Evolutionary conservation across 1,140 invertebrate species (phyloP).

Genomic region (Heterodera schachtii): DNA sequence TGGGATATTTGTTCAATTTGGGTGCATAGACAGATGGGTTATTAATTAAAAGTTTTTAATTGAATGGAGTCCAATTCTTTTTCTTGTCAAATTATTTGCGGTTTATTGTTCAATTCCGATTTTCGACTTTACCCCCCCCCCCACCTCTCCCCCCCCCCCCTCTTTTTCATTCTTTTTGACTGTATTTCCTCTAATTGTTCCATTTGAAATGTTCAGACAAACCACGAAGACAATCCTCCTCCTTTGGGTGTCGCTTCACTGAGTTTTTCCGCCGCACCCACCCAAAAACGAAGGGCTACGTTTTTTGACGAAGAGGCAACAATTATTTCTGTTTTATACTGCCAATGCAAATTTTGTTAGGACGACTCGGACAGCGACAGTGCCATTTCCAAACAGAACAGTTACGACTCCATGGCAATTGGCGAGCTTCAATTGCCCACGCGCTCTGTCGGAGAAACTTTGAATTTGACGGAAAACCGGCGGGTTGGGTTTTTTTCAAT

Average conservation of each 20-base stretch:
- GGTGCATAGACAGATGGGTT: background rate
- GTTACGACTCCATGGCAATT: background rate
- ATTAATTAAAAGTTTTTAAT: too few species aligned
- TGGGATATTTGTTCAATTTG: background rate
- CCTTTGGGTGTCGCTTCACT: background rate
- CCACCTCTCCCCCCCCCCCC: too few species aligned
- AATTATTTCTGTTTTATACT: background rate
- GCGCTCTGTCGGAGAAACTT: background rate
- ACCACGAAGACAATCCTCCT: background rate
- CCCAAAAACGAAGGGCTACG: background rate
- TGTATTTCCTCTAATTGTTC: background rate
- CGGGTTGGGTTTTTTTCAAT: background rate
- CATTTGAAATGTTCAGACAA: background rate
- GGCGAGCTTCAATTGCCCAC: background rate
- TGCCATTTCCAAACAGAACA: background rate
- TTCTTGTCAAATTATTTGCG: too few species aligned
- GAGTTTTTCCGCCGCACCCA: background rate
- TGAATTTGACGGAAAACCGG: constrained; percentile 5
- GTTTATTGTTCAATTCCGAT: too few species aligned
- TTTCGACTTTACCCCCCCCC: too few species aligned
- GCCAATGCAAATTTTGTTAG: background rate
- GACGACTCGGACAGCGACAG: background rate
- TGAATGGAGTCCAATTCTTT: too few species aligned
- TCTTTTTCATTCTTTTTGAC: too few species aligned
- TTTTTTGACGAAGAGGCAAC: background rate